phyloP scores from a whole-genome alignment of 1,140 invertebrate species.

The Euura lappo region DNA sequence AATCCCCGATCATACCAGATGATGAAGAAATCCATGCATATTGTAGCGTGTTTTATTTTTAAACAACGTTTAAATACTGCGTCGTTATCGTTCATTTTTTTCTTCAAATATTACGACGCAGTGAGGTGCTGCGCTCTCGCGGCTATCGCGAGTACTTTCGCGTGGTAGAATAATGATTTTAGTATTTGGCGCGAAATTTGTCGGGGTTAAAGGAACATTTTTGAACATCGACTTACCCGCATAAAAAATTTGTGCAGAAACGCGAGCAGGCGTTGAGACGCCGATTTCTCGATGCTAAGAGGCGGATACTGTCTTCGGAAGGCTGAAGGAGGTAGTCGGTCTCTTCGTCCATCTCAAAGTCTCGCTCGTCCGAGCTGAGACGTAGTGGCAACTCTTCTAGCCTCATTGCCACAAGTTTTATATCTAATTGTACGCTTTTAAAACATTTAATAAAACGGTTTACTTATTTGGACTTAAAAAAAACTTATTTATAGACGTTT shows the following conservation, averaged over 20 bases:
- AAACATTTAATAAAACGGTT: not conserved
- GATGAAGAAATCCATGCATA: no score
- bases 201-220: not conserved
- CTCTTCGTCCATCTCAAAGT: conserved; percentile 72
- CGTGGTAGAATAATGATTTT: not conserved
- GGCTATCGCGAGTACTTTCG: not conserved
- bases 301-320: conserved; percentile 49
- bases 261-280: conserved; percentile 47
- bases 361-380: conserved; percentile 61
- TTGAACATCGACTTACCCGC: conserved; percentile 54
- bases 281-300: conserved; percentile 43
- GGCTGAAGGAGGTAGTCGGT: conserved; percentile 68
- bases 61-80: no score
- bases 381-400: conserved; percentile 66
- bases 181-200: conserved; percentile 2
- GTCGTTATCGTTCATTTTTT: no score
- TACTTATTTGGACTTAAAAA: not conserved
- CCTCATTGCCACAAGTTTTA: conserved; percentile 41
- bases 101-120: not conserved
- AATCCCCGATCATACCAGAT: no score
- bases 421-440: not conserved
- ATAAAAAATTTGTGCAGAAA: conserved; percentile 55
- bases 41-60: no score
- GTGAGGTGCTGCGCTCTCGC: not conserved
- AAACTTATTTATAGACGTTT: no score